phyloP scores from a whole-genome alignment of 2,888 invertebrate species.

The Yponomeuta sedellus region DNA sequence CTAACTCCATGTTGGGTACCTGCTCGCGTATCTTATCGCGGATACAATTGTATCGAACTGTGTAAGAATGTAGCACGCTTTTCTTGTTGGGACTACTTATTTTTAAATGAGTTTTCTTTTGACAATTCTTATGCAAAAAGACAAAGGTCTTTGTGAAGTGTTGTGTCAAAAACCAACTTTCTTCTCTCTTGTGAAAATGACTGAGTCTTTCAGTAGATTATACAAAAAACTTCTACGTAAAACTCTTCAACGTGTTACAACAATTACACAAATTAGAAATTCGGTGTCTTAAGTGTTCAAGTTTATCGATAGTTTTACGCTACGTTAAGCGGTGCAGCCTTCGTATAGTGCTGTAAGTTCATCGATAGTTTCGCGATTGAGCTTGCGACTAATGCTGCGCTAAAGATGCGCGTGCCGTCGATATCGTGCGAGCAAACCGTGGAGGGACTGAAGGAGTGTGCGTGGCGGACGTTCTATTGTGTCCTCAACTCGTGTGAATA shows the following conservation, averaged over 20 bases:
- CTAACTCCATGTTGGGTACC: constrained; percentile 42
- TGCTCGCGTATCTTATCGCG: constrained; percentile 38
- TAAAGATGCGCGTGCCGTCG: constrained; percentile 25
- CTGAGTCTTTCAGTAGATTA: too few species aligned
- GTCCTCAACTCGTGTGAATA: constrained; percentile 47
- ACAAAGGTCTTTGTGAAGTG: background rate
- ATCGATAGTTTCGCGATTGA: too few species aligned
- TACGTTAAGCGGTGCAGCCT: too few species aligned
- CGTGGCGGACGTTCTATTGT: constrained; percentile 51
- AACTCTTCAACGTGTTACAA: too few species aligned
- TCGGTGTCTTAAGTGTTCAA: too few species aligned
- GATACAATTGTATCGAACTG: background rate
- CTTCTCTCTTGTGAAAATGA: background rate
- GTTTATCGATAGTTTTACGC: too few species aligned
- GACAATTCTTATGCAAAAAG: background rate
- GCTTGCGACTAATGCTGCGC: constrained; percentile 27
- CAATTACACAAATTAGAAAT: too few species aligned
- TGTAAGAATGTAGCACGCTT: constrained; percentile 7
- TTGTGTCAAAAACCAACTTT: background rate
- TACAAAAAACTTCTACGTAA: too few species aligned
- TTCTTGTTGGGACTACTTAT: background rate
- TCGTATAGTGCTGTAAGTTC: too few species aligned
- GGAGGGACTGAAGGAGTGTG: constrained; percentile 52
- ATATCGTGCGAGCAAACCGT: constrained; percentile 45
- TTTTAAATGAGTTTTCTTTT: background rate